phyloP scores from a whole-genome alignment of 2,888 invertebrate species.

The Aphidius colemani region DNA sequence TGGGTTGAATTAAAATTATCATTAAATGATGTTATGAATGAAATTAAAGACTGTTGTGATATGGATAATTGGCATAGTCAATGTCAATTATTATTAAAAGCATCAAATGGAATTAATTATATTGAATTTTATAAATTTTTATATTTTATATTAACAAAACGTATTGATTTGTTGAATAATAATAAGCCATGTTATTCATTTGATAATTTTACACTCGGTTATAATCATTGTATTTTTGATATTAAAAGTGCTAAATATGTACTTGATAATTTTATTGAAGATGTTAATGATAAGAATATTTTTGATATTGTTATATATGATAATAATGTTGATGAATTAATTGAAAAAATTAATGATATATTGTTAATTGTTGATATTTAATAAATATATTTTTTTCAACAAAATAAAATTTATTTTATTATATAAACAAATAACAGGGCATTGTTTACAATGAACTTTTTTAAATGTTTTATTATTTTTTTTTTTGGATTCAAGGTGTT shows the following conservation, averaged over 20 bases:
- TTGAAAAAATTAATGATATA: conserved; percentile 24
- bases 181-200: conserved; percentile 50
- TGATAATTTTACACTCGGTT: conserved; percentile 59
- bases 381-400: conserved; percentile 13
- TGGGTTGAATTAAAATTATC: conserved; percentile 72
- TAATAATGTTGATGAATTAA: conserved; percentile 24
- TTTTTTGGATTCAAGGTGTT: no score
- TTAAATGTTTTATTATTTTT: background rate
- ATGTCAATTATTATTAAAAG: conserved; percentile 81
- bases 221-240: conserved; percentile 62
- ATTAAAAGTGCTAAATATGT: conserved; percentile 58
- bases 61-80: conserved; percentile 76
- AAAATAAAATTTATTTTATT: conserved; percentile 16
- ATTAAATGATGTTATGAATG: conserved; percentile 72
- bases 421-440: background rate
- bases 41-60: conserved; percentile 78
- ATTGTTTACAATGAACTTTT: conserved; percentile 7
- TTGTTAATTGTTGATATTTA: conserved; percentile 4
- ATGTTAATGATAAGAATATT: conserved; percentile 45
- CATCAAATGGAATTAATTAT: conserved; percentile 79
- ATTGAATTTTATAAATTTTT: conserved; percentile 71
- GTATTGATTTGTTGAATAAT: conserved; percentile 62
- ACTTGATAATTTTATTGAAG: conserved; percentile 58
- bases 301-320: conserved; percentile 33
- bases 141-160: conserved; percentile 67